Conservation (phyloP, 2,797 vertebrate genomes). For the Lagodon rhomboides region DNA sequence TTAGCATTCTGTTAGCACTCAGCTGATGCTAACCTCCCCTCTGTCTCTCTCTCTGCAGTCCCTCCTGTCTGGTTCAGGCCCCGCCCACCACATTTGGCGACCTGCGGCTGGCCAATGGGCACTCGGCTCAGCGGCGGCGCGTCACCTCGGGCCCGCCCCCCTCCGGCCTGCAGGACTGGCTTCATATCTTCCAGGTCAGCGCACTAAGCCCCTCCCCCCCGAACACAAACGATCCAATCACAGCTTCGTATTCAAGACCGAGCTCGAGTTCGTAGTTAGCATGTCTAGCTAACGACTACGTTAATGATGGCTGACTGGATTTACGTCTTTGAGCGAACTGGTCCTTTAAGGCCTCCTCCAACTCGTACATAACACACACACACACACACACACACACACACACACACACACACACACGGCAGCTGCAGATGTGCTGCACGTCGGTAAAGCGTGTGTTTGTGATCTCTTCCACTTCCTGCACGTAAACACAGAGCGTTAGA, state of each 20-base stretch:
- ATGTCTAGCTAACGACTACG: background rate
- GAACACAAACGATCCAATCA: background rate
- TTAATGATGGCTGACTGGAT: too few relatives aligned
- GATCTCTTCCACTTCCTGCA: conserved; percentile 45
- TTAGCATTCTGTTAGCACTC: too few relatives aligned
- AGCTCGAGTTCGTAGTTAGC: background rate
- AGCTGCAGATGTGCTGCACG: background rate
- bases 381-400: background rate
- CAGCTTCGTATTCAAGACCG: too few relatives aligned
- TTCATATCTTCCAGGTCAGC: conserved; percentile 94
- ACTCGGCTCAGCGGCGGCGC: conserved; percentile 91
- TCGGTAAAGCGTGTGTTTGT: background rate
- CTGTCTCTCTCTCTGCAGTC: conserved; percentile 74
- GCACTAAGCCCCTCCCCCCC: background rate
- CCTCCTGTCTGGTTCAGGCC: conserved; percentile 89
- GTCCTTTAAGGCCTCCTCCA: too few relatives aligned
- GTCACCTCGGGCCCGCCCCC: conserved; percentile 93
- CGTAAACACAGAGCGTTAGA: conserved; percentile 24
- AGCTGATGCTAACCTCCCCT: conserved; percentile 1
- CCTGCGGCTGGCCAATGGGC: conserved; percentile 93
- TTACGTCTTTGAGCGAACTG: too few relatives aligned
- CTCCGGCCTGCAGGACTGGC: conserved; percentile 94
- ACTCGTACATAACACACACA: background rate
- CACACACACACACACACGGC: background rate
- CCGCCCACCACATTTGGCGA: conserved; percentile 95